Percentiles rank a stretch among this genome's conserved stretches.
Evolutionary conservation across 1,140 invertebrate species (phyloP).

Genomic region (Psilanteris sp.): DNA sequence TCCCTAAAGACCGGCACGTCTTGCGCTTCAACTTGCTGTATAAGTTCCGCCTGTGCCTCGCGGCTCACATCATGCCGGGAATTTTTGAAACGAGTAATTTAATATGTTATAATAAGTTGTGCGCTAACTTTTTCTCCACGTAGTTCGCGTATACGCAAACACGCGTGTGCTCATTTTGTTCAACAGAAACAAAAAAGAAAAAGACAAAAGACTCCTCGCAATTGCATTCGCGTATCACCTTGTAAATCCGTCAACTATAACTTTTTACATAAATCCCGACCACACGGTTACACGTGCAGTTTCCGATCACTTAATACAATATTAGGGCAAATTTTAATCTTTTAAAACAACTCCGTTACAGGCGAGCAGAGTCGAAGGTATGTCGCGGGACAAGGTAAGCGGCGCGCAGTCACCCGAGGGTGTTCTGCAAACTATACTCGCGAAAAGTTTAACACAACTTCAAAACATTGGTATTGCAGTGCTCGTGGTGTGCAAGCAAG

Average conservation of each 20-base stretch:
- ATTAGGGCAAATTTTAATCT: conserved; percentile 5
- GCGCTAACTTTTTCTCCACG: conserved; percentile 20
- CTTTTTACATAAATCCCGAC: too few relatives aligned
- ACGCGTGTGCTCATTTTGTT: conserved; percentile 17
- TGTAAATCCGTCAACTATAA: too few relatives aligned
- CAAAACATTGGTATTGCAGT: conserved; percentile 72
- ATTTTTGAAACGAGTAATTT: conserved; percentile 60
- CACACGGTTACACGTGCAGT: too few relatives aligned
- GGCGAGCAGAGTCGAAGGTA: conserved; percentile 31
- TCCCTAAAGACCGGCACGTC: conserved; percentile 38
- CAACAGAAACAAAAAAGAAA: too few relatives aligned
- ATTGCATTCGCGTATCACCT: too few relatives aligned
- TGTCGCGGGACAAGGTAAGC: conserved; percentile 63
- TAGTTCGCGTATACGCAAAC: conserved; percentile 17
- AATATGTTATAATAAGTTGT: conserved; percentile 30
- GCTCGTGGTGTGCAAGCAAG: conserved; percentile 38
- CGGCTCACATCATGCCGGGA: conserved; percentile 61
- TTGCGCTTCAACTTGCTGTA: conserved; percentile 45
- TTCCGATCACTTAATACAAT: neutral
- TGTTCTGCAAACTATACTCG: conserved; percentile 74
- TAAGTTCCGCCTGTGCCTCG: conserved; percentile 64
- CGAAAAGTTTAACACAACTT: conserved; percentile 79
- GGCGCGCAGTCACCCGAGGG: conserved; percentile 64
- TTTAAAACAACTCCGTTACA: conserved; percentile 39
- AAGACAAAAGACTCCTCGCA: too few relatives aligned